Percentiles rank a stretch among this genome's conserved stretches.
Evolutionary conservation across 2,797 vertebrate genomes (phyloP).

Genomic region (Vespertilio murinus): DNA sequence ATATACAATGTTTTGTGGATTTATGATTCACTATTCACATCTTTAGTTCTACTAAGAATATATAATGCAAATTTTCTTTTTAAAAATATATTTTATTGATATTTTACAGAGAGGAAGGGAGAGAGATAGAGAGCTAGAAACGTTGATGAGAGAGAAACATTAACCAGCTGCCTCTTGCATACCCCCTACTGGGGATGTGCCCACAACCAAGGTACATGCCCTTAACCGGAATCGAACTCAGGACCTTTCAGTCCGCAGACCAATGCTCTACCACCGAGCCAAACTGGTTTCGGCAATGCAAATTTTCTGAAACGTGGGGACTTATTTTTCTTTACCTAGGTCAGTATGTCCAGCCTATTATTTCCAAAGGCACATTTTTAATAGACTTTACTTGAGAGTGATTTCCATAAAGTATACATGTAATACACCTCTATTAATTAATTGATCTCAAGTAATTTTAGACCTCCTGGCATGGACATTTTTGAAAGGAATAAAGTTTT

Average conservation of each 20-base stretch:
- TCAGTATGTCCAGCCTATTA: not conserved
- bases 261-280: no score
- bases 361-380: not conserved
- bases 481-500: not conserved
- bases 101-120: no score
- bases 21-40: not conserved
- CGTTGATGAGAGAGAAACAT: no score
- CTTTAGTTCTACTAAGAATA: not conserved
- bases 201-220: no score
- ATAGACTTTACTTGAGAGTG: not conserved
- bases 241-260: no score
- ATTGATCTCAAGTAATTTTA: not conserved
- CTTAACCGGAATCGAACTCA: no score
- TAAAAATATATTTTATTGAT: no score
- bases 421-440: not conserved
- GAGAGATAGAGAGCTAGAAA: no score
- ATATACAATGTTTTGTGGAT: not conserved
- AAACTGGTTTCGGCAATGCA: no score
- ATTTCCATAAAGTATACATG: not conserved
- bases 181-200: no score
- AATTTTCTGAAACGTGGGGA: not conserved
- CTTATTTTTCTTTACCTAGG: not conserved
- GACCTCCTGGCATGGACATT: not conserved
- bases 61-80: not conserved
- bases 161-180: no score